Evolutionary conservation across 2,113 vertebrate genomes (phyloP).

Genomic region (Rafetus swinhoei): DNA sequence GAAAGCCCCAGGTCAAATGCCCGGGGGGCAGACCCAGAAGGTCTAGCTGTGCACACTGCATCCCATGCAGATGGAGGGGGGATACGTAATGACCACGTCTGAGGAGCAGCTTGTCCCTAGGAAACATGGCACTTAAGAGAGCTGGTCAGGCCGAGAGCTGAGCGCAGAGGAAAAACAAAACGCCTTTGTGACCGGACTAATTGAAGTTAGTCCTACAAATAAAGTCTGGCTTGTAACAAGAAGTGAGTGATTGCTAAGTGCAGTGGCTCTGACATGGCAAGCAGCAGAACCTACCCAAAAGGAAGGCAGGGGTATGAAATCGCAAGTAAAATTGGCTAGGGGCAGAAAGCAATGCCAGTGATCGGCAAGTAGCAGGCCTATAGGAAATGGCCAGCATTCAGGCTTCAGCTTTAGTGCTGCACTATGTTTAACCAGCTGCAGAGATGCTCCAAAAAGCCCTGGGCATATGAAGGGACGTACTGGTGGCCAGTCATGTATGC

Average conservation of each 20-base stretch:
- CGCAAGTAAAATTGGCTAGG: neutral
- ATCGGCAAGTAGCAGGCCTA: neutral
- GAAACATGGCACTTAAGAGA: neutral
- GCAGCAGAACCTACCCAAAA: neutral
- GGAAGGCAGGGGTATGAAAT: neutral
- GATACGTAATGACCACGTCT: neutral
- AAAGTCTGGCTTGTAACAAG: neutral
- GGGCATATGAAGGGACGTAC: neutral
- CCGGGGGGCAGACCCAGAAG: neutral
- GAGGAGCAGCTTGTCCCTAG: neutral
- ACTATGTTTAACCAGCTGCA: neutral
- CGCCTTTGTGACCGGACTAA: neutral
- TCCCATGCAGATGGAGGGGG: neutral
- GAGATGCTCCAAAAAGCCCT: neutral
- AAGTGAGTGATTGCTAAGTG: neutral
- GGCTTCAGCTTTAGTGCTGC: neutral
- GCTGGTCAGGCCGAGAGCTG: neutral
- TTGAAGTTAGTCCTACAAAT: neutral
- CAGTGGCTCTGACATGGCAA: neutral
- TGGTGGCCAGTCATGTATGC: neutral
- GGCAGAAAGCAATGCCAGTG: no score
- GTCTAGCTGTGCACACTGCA: neutral
- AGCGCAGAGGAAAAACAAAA: neutral
- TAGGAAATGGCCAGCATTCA: neutral
- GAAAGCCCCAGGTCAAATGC: no score